These are phyloP conservation scores for Trachemys scripta DNA, from an alignment of 2,113 vertebrate species.

Conservation along the genomic window DNA sequence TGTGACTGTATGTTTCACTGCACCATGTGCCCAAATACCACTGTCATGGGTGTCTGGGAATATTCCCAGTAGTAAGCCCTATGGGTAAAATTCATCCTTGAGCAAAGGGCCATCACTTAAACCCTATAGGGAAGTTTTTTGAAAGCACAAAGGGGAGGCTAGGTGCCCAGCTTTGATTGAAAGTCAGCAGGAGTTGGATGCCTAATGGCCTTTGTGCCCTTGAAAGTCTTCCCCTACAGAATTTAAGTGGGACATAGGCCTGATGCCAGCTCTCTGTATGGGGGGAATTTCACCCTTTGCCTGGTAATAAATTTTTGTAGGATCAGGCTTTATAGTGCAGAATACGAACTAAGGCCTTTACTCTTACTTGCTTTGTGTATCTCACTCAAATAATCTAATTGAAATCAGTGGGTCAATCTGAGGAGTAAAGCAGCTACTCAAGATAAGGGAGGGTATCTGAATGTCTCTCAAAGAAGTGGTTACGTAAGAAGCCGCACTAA, in stretches of 20 bases:
- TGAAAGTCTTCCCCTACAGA: not conserved
- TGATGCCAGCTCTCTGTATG: not conserved
- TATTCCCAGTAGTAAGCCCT: not conserved
- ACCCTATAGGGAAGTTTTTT: not conserved
- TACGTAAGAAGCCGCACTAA: rapidly evolving
- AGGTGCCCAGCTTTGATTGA: not conserved
- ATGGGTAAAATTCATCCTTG: not conserved
- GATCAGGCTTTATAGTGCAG: slow-evolving; percentile 3
- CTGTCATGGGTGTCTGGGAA: not conserved
- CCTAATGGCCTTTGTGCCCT: not conserved
- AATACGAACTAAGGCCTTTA: not conserved
- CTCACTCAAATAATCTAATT: not conserved
- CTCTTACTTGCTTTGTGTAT: not conserved
- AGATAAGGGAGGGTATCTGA: not conserved
- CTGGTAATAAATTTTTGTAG: not conserved
- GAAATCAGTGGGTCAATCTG: not conserved
- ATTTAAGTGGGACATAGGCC: not conserved
- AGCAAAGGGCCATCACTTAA: not conserved
- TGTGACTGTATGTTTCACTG: not conserved
- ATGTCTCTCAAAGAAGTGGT: not conserved
- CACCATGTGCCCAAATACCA: not conserved
- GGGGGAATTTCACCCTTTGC: not conserved
- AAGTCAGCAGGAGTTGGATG: not conserved
- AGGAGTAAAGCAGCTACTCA: not conserved
- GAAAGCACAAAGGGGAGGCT: not conserved